These are phyloP conservation scores for Scolanthus callimorphus DNA, from an alignment of 92 coral and sea anemone species.

Conservation along the genomic window DNA sequence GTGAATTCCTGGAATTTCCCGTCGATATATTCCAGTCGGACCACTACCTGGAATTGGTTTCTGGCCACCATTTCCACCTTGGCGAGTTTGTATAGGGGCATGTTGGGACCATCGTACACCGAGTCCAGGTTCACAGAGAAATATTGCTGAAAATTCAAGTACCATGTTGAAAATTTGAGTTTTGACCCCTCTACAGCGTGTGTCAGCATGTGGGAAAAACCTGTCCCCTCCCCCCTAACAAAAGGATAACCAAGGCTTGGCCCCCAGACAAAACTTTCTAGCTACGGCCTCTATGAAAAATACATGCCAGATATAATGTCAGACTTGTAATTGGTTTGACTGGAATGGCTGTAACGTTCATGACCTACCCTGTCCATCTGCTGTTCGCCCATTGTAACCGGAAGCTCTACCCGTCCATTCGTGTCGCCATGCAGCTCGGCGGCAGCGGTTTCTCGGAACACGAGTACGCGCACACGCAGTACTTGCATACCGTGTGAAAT, in stretches of 20 bases:
- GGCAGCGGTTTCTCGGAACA: slow-evolving; percentile 71
- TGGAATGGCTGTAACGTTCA: too few relatives aligned
- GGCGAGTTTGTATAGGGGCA: slow-evolving; percentile 70
- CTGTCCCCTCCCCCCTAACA: too few relatives aligned
- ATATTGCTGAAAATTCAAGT: slow-evolving; percentile 43
- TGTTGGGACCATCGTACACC: slow-evolving; percentile 66
- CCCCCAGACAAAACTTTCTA: too few relatives aligned
- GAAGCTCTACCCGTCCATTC: slow-evolving; percentile 69
- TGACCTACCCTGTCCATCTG: slow-evolving; percentile 44
- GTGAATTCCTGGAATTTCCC: slow-evolving; percentile 61
- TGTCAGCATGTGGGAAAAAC: too few relatives aligned
- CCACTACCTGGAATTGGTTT: slow-evolving; percentile 65
- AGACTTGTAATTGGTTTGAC: too few relatives aligned
- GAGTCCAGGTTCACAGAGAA: slow-evolving; percentile 86
- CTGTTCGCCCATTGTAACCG: slow-evolving; percentile 42
- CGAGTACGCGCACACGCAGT: slow-evolving; percentile 57
- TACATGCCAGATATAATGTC: too few relatives aligned
- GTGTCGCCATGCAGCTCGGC: slow-evolving; percentile 65
- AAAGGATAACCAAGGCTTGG: too few relatives aligned
- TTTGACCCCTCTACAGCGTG: too few relatives aligned
- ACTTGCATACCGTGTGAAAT: slow-evolving; percentile 48
- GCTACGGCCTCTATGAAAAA: too few relatives aligned
- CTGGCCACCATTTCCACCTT: slow-evolving; percentile 53
- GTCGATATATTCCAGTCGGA: slow-evolving; percentile 48
- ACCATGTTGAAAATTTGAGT: too few relatives aligned